phyloP scores from a whole-genome alignment of 2,797 vertebrate species.

The Allobates femoralis region DNA sequence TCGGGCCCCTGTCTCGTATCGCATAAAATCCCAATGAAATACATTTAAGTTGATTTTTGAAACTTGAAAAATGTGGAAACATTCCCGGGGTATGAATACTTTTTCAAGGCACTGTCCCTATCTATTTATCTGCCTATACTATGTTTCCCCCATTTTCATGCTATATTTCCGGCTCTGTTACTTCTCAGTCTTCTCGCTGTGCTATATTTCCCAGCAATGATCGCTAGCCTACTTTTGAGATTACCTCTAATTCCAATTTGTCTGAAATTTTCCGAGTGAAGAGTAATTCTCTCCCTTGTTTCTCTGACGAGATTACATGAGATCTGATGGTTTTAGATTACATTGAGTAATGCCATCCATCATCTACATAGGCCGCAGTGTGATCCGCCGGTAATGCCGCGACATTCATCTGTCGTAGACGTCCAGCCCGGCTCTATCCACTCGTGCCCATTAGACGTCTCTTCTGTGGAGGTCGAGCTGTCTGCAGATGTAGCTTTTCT shows the following conservation, averaged over 20 bases:
- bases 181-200: not conserved
- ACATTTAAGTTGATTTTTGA: no score
- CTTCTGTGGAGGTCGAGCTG: conserved; percentile 26
- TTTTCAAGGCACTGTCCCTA: no score
- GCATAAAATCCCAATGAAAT: no score
- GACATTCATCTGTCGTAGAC: not conserved
- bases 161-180: not conserved
- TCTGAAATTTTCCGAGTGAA: not conserved
- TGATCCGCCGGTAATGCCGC: conserved; percentile 20
- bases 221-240: not conserved
- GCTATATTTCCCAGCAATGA: not conserved
- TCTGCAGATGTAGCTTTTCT: conserved; percentile 26
- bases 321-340: conserved; percentile 43
- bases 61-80: no score
- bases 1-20: no score
- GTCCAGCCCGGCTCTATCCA: not conserved
- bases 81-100: no score
- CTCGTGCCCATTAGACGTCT: not conserved
- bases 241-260: conserved; percentile 17
- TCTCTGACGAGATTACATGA: conserved; percentile 23
- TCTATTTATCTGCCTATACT: not conserved
- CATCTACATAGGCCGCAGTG: conserved; percentile 27
- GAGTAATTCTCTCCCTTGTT: conserved; percentile 21
- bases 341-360: conserved; percentile 29
- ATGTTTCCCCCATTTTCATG: not conserved